Percentiles rank a stretch among this genome's conserved stretches.
These are phyloP conservation scores for Camponotus vicinus DNA, from an alignment of 1,140 invertebrate species.

Conservation along the genomic window DNA sequence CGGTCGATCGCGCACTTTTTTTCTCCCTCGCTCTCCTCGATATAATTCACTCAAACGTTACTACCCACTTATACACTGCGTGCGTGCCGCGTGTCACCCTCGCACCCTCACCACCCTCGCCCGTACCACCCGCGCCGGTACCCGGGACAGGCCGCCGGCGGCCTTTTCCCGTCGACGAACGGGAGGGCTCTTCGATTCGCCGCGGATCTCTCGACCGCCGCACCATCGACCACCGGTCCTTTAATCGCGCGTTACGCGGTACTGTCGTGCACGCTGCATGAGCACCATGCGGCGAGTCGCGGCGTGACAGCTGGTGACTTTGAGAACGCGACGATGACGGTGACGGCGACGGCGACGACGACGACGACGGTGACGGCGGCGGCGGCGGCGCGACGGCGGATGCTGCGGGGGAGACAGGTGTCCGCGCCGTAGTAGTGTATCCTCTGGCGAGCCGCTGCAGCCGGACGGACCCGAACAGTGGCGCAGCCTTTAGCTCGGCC, in stretches of 20 bases:
- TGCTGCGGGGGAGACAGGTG: constrained; percentile 78
- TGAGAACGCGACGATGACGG: constrained; percentile 39
- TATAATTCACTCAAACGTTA: constrained; percentile 44
- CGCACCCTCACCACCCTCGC: constrained; percentile 17
- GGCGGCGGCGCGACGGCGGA: constrained; percentile 64
- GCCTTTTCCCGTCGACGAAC: constrained; percentile 47
- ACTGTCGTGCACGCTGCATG: constrained; percentile 45
- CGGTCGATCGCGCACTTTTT: constrained; percentile 17
- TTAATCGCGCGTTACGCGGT: constrained; percentile 40
- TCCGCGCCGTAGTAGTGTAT: constrained; percentile 68
- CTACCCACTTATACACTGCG: constrained; percentile 45
- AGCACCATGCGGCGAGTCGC: constrained; percentile 29
- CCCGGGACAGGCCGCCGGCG: constrained; percentile 8
- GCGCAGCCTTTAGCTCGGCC: constrained; percentile 85
- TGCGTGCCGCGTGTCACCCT: constrained; percentile 39
- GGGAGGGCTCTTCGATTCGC: constrained; percentile 12
- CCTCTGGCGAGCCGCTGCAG: constrained; percentile 76
- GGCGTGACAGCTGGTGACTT: constrained; percentile 32
- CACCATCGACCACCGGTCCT: constrained; percentile 49
- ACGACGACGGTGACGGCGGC: constrained; percentile 23
- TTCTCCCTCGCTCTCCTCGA: not conserved
- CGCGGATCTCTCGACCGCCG: constrained; percentile 29
- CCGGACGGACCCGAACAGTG: constrained; percentile 79
- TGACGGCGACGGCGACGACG: constrained; percentile 18
- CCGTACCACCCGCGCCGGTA: constrained; percentile 12